Evolutionary conservation across 2,797 vertebrate genomes (phyloP).

Genomic region (Neoniphon sammara): DNA sequence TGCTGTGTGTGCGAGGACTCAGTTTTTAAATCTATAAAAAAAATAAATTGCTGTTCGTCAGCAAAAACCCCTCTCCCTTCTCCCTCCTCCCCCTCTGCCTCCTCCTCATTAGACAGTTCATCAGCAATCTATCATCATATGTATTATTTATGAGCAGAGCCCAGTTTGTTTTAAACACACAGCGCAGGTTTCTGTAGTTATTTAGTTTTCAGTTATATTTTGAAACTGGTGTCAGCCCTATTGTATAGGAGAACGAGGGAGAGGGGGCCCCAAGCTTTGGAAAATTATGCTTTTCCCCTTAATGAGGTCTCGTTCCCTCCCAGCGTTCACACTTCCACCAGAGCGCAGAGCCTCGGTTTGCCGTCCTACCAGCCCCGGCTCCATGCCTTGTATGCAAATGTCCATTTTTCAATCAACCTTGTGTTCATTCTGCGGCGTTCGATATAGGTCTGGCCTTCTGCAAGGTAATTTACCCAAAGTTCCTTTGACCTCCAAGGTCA

Average conservation of each 20-base stretch:
- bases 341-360: constrained; percentile 23
- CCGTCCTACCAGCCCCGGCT: constrained; percentile 47
- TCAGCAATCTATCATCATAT: constrained; percentile 80
- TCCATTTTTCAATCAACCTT: constrained; percentile 76
- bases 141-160: constrained; percentile 77
- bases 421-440: constrained; percentile 59
- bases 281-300: constrained; percentile 53
- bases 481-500: constrained; percentile 71
- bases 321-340: constrained; percentile 29
- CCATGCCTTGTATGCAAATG: constrained; percentile 72
- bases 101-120: constrained; percentile 82
- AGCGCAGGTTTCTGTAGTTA: constrained; percentile 60
- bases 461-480: constrained; percentile 72
- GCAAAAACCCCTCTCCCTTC: constrained; percentile 51
- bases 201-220: constrained; percentile 56
- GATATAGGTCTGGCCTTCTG: constrained; percentile 59
- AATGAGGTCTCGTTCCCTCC: constrained; percentile 51
- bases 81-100: constrained; percentile 34
- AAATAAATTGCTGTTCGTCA: constrained; percentile 70
- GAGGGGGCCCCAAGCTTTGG: constrained; percentile 23
- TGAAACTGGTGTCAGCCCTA: constrained; percentile 46
- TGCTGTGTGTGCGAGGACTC: constrained; percentile 46
- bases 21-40: constrained; percentile 72
- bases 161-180: constrained; percentile 62
- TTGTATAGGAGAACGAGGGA: constrained; percentile 38